Evolutionary conservation across 2,888 invertebrate species (phyloP).

Genomic region (Caenorhabditis zanzibari): DNA sequence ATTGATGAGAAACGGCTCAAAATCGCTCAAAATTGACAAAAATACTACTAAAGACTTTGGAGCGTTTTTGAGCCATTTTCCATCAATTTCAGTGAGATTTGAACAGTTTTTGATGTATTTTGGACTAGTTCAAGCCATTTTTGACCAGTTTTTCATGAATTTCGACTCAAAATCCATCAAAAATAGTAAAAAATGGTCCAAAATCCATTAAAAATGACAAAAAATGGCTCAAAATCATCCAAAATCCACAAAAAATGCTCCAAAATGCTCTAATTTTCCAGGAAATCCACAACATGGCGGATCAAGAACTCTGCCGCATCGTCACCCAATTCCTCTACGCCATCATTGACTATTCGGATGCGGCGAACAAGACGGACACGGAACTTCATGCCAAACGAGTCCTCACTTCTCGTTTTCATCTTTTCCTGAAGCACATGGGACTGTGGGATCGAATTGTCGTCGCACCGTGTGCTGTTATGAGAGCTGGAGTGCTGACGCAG

Average conservation of each 20-base stretch:
- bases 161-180: too few species aligned
- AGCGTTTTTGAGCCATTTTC: too few species aligned
- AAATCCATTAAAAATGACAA: not conserved
- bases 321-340: constrained; percentile 52
- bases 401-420: constrained; percentile 44
- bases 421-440: constrained; percentile 63
- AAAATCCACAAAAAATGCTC: not conserved
- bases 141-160: too few species aligned
- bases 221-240: not conserved
- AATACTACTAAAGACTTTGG: too few species aligned
- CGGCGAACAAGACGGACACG: constrained; percentile 59
- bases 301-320: constrained; percentile 41
- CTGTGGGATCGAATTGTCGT: constrained; percentile 30
- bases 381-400: constrained; percentile 63
- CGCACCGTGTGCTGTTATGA: not conserved
- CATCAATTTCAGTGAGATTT: too few species aligned
- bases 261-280: not conserved
- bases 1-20: not conserved
- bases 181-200: not conserved
- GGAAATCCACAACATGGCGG: constrained; percentile 18
- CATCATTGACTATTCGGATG: constrained; percentile 63
- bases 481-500: not conserved
- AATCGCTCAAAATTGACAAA: not conserved
- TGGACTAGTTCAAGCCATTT: too few species aligned
- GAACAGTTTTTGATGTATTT: too few species aligned